Conservation (phyloP, 2,888 invertebrate genomes). For the Lasioglossum figueresi region DNA sequence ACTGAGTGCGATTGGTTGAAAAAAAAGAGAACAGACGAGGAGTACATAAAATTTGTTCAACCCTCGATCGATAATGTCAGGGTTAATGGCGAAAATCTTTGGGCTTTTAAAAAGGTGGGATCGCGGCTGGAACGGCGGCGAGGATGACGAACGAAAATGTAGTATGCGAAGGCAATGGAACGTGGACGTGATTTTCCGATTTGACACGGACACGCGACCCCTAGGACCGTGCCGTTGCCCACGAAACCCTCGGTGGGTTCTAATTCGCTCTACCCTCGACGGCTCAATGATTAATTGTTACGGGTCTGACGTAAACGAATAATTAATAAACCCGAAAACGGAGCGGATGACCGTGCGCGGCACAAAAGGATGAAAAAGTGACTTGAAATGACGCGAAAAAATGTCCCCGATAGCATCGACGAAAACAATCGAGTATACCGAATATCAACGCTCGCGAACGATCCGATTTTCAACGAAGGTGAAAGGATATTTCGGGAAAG, state of each 20-base stretch:
- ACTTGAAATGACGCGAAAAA: neutral
- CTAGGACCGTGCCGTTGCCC: neutral
- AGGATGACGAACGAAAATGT: neutral
- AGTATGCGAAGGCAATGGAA: neutral
- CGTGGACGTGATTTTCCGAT: conserved; percentile 14
- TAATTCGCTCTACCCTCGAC: neutral
- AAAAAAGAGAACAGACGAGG: neutral
- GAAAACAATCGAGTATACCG: too few relatives aligned
- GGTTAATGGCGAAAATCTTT: neutral
- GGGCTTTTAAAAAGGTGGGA: neutral
- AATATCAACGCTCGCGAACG: too few relatives aligned
- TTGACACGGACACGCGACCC: conserved; percentile 23
- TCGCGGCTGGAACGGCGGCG: neutral
- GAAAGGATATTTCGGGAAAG: neutral
- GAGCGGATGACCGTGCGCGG: neutral
- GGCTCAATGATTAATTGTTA: conserved; percentile 19
- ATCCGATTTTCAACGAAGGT: neutral
- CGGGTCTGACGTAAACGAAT: neutral
- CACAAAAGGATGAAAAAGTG: neutral
- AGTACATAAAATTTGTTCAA: neutral
- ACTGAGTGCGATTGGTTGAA: neutral
- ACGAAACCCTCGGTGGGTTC: neutral
- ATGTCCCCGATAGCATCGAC: neutral
- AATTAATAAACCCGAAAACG: conserved; percentile 23
- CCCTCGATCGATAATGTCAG: neutral